These are phyloP conservation scores for Diadema setosum DNA, from an alignment of 35 echinoderm and acorn worm genomes.

Conservation along the genomic window DNA sequence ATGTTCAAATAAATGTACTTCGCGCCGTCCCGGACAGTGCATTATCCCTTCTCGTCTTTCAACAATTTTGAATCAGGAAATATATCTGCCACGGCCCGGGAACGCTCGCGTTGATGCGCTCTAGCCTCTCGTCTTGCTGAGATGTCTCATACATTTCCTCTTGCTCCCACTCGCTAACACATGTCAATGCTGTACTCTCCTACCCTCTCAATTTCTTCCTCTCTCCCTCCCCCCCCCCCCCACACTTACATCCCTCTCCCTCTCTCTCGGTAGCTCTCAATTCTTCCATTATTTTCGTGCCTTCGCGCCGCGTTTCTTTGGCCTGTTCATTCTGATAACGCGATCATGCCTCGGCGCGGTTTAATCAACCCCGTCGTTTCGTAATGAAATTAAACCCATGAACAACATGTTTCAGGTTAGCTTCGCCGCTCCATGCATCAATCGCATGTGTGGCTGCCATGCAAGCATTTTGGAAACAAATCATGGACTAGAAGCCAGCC, in stretches of 20 bases:
- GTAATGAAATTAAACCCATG: slow-evolving; percentile 33
- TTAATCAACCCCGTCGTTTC: slow-evolving; percentile 12
- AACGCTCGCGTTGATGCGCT: background rate
- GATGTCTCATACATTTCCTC: too few species aligned
- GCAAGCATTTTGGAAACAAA: background rate
- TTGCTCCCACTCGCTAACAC: too few species aligned
- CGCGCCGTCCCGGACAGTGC: background rate
- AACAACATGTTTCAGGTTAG: slow-evolving; percentile 17
- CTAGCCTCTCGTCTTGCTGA: background rate
- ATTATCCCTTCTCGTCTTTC: slow-evolving; percentile 1
- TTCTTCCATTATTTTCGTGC: background rate
- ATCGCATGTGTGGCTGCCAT: background rate
- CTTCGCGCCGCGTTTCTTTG: background rate
- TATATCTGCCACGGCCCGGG: background rate
- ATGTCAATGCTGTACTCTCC: too few species aligned
- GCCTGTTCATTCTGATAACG: slow-evolving; percentile 2
- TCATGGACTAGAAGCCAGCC: background rate
- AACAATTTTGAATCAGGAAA: slow-evolving; percentile 36
- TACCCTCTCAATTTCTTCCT: too few species aligned
- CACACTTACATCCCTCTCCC: too few species aligned
- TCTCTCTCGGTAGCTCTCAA: too few species aligned
- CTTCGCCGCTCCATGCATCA: slow-evolving; percentile 13
- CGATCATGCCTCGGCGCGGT: background rate
- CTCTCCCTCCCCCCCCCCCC: too few species aligned
- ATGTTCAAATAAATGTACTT: background rate